Conservation (phyloP, 2,113 vertebrate species). For the Apteryx owenii region DNA sequence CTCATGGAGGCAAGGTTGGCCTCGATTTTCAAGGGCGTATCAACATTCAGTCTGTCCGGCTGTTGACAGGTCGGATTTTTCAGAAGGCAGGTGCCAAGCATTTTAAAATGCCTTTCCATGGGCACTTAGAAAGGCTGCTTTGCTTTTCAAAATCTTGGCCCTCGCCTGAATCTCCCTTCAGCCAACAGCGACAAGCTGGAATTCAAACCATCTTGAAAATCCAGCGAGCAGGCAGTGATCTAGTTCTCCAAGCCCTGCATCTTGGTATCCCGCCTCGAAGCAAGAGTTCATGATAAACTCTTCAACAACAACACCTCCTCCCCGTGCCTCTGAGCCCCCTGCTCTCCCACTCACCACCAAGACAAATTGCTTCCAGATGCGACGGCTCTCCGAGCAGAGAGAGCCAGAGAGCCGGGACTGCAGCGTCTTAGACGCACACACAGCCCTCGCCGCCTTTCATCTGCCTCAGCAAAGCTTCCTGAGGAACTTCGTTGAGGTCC, state of each 20-base stretch:
- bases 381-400: fast-evolving
- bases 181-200: background rate
- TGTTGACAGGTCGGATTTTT: background rate
- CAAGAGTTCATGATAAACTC: background rate
- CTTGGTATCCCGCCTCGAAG: background rate
- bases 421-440: background rate
- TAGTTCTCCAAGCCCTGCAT: background rate
- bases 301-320: background rate
- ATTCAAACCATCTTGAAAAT: background rate
- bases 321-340: background rate
- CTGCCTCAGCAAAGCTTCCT: background rate
- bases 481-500: background rate
- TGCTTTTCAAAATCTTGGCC: background rate
- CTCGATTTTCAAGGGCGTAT: background rate
- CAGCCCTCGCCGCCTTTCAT: background rate
- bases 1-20: background rate
- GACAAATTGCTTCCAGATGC: background rate
- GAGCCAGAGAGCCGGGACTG: background rate
- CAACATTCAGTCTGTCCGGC: background rate
- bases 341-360: background rate
- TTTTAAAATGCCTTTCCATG: background rate
- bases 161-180: background rate
- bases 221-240: background rate
- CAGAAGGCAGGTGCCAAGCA: background rate
- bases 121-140: background rate